Evolutionary conservation across 1,140 invertebrate species (phyloP), one percentile per base, ranked within the genome.

Genomic region (Ceratina japonica): DNA sequence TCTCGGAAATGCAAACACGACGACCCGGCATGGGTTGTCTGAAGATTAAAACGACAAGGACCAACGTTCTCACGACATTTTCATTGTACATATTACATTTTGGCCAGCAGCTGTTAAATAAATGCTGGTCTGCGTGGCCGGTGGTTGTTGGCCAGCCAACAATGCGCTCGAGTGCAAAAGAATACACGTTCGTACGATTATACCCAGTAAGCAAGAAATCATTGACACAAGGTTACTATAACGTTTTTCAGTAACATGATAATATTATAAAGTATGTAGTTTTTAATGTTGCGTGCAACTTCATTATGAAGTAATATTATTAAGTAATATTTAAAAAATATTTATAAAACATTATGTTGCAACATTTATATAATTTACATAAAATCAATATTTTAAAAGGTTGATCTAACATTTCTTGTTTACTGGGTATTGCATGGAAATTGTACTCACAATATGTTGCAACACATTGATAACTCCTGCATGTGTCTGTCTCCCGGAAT

Each of bases 91-190:
- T 8, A 64, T 51, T 27, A 59, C n/a, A 31, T 70, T 66, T 69
- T 54, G 12, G 49, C 31, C 56, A 61, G 61, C 74, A 80, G 65
- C 79, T 80, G 72, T 24, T 37, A 75, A 80, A 75, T 79, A 79
- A 79, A 74, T 73, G 62, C 61, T 63, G 75, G 75, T 79, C 75
- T 59, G 56, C 62, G 61, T 79, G 56, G 70, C 63, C 20, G 4
- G 0, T 27, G 31, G 37, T 65, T 37, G 62, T 63, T 20, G 49
- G 3, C 54, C 10, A n/a, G 54, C 5, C 10, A 51, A 80, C 78
- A 75, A 75, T 68, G 49, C 24, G 7, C n/a, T 27, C 44, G 78
- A 64, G 64, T 69, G 73, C 49, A 58, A 80, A 80, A 80, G 72
- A 75, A 75, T 72, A 73, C 24, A 63, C 22, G 54, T 31, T 22